Percentiles rank a stretch among this genome's conserved stretches.
Evolutionary conservation across 1,140 invertebrate genomes (phyloP).

Genomic region (Tribolium madens): DNA sequence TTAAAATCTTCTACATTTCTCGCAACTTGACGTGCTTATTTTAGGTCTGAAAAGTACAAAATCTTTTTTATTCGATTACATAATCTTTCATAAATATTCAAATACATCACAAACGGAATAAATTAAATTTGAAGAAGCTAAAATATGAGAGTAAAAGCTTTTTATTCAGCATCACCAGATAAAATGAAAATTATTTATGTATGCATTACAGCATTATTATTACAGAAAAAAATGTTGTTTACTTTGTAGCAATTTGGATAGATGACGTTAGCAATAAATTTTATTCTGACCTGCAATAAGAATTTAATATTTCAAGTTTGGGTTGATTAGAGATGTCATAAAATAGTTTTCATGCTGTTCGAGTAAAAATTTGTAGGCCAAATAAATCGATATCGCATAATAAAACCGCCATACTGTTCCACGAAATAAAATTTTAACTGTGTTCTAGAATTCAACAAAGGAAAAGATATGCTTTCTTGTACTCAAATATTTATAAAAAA

Average conservation of each 20-base stretch:
- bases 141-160: not conserved
- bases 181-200: not conserved
- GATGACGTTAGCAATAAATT: too few relatives aligned
- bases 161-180: not conserved
- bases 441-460: constrained; percentile 20
- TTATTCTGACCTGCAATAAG: not conserved
- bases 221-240: too few relatives aligned
- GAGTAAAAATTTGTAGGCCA: constrained; percentile 14
- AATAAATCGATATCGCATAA: constrained; percentile 20
- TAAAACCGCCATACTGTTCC: not conserved
- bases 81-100: constrained; percentile 38
- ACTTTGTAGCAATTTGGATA: too few relatives aligned
- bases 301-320: constrained; percentile 5
- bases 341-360: constrained; percentile 18
- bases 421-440: constrained; percentile 9
- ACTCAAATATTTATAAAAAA: not conserved
- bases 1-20: too few relatives aligned
- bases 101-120: constrained; percentile 37
- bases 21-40: not conserved
- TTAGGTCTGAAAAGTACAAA: not conserved
- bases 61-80: constrained; percentile 15
- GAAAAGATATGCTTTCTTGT: not conserved
- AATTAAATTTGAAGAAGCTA: constrained; percentile 15
- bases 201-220: not conserved
- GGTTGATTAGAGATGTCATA: constrained; percentile 28